Percentiles rank a stretch among this genome's conserved stretches.
Evolutionary conservation across 2,113 vertebrate genomes (phyloP).

Genomic region (Trochalopteron elliotii): DNA sequence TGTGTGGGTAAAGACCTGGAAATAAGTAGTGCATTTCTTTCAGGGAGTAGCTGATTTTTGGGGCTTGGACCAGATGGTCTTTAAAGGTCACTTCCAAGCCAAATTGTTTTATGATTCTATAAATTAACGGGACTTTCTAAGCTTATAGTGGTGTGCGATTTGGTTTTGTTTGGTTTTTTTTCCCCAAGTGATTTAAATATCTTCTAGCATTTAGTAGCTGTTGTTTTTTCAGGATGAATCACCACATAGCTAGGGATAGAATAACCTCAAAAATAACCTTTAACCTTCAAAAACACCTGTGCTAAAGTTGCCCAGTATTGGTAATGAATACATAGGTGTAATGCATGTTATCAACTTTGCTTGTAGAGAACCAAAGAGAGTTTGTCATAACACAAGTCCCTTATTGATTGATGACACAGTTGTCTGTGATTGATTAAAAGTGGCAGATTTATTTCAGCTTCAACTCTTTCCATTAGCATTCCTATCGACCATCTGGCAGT

Average conservation of each 20-base stretch:
- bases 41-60: neutral
- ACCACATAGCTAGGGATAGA: neutral
- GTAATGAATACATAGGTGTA: neutral
- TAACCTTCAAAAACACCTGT: neutral
- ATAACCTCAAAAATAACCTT: neutral
- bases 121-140: neutral
- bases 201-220: neutral
- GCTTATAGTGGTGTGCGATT: rapidly evolving
- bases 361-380: conserved; percentile 16
- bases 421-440: conserved; percentile 72
- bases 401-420: conserved; percentile 66
- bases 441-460: conserved; percentile 75
- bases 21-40: neutral
- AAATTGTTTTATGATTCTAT: neutral
- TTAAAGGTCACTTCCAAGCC: neutral
- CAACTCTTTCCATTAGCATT: conserved; percentile 71
- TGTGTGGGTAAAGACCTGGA: neutral
- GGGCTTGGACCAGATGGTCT: neutral
- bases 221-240: neutral
- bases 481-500: conserved; percentile 70
- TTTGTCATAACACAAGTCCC: conserved; percentile 29
- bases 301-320: neutral
- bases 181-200: neutral
- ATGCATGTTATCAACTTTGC: neutral
- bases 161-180: neutral